Evolutionary conservation across 2,888 invertebrate species (phyloP).

Genomic region (Dione juno): DNA sequence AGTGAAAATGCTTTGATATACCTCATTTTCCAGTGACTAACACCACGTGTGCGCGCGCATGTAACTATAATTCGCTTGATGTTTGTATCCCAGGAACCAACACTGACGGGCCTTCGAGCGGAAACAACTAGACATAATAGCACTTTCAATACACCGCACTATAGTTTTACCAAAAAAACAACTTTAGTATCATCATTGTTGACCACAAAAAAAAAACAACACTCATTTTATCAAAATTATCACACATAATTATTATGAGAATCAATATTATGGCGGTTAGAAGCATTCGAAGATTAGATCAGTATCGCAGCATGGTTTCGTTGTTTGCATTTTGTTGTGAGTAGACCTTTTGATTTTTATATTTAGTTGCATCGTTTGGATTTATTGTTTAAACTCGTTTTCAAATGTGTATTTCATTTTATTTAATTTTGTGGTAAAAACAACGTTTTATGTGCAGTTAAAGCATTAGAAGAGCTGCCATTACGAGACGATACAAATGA

Average conservation of each 20-base stretch:
- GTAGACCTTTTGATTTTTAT: conserved; percentile 63
- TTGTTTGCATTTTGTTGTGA: conserved; percentile 82
- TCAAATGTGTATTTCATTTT: not conserved
- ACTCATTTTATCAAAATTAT: conserved; percentile 23
- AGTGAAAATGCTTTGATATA: conserved; percentile 36
- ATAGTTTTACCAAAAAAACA: conserved; percentile 34
- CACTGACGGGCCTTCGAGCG: conserved; percentile 76
- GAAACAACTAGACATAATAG: conserved; percentile 61
- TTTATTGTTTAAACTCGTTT: conserved; percentile 14
- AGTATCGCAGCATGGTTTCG: conserved; percentile 77
- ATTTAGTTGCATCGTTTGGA: conserved; percentile 47
- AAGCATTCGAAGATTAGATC: conserved; percentile 62
- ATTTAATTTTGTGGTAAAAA: not conserved
- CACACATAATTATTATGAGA: conserved; percentile 24
- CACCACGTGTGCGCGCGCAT: conserved; percentile 77
- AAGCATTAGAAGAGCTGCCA: conserved; percentile 90
- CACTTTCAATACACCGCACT: conserved; percentile 42
- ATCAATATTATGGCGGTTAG: conserved; percentile 54
- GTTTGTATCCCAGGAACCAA: conserved; percentile 81
- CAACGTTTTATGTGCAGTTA: conserved; percentile 78
- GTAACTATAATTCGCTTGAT: conserved; percentile 74
- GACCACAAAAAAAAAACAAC: conserved; percentile 14
- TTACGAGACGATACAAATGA: conserved; percentile 83
- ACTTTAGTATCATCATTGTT: conserved; percentile 14
- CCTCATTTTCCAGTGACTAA: conserved; percentile 48